phyloP scores from a whole-genome alignment of 2,113 vertebrate species.

The Chitala chitala region DNA sequence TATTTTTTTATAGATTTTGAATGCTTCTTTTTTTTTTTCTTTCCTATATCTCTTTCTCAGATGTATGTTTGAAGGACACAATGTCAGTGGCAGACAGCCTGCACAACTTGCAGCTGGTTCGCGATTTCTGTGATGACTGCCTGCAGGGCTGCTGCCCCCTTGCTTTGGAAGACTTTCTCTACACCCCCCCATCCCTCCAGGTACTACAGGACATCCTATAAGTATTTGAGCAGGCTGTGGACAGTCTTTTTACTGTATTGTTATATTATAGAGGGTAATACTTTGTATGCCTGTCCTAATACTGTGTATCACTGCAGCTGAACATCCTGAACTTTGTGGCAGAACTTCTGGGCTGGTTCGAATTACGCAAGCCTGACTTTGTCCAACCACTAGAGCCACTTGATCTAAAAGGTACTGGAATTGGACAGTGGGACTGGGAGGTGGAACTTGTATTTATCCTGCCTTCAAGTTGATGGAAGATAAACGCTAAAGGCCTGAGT shows the following conservation, averaged over 20 bases:
- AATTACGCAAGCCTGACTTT: slow-evolving; percentile 78
- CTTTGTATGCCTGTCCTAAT: neutral
- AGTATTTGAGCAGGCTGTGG: neutral
- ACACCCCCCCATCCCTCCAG: slow-evolving; percentile 71
- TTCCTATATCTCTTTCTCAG: slow-evolving; percentile 43
- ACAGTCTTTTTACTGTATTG: neutral
- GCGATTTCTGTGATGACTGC: slow-evolving; percentile 77
- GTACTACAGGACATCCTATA: slow-evolving; percentile 44
- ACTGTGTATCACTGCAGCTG: slow-evolving; percentile 48
- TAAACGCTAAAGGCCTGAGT: too few relatives aligned
- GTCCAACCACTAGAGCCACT: slow-evolving; percentile 68
- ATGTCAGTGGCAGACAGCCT: slow-evolving; percentile 79
- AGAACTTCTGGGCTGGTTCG: slow-evolving; percentile 80
- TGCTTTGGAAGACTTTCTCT: slow-evolving; percentile 75
- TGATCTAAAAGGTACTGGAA: slow-evolving; percentile 56
- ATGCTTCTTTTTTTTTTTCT: slow-evolving; percentile 46
- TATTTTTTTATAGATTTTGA: neutral
- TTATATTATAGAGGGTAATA: too few relatives aligned
- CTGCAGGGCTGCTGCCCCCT: slow-evolving; percentile 76
- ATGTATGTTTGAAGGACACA: slow-evolving; percentile 78
- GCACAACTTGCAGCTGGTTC: slow-evolving; percentile 81
- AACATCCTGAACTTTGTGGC: slow-evolving; percentile 78
- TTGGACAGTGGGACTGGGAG: too few relatives aligned
- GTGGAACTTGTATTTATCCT: neutral
- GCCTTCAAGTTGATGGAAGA: neutral